Conservation (phyloP, 2,113 vertebrate species). For the Callorhinus ursinus region DNA sequence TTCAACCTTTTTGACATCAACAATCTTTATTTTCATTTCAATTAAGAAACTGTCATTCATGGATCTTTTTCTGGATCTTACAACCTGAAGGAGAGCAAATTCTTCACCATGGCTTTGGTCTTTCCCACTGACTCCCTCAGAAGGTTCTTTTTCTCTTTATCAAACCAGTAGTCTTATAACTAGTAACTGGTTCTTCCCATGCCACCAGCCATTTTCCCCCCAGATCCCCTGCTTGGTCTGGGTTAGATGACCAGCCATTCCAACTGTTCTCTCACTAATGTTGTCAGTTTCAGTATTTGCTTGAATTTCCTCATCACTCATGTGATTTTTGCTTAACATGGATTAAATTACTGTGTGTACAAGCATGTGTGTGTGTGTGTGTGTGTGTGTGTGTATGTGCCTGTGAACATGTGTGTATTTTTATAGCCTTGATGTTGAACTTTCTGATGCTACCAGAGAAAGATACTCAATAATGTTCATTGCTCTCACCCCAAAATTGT, state of each 20-base stretch:
- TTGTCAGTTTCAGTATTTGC: no score
- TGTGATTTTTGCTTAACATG: background rate
- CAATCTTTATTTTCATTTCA: background rate
- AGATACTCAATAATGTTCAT: background rate
- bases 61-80: background rate
- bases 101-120: background rate
- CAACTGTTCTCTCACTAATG: fast-evolving
- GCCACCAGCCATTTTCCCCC: background rate
- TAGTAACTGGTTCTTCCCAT: background rate
- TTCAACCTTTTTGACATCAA: background rate
- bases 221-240: background rate
- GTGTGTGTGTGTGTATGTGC: no score
- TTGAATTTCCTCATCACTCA: background rate
- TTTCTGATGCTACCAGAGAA: background rate
- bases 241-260: background rate
- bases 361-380: no score
- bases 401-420: background rate
- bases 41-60: background rate
- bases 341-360: no score
- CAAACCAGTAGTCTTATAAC: background rate
- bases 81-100: background rate
- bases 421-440: background rate
- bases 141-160: background rate
- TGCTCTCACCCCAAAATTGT: background rate
- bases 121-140: background rate